Evolutionary conservation across 2,113 vertebrate genomes (phyloP).

Genomic region (Cavia aperea): DNA sequence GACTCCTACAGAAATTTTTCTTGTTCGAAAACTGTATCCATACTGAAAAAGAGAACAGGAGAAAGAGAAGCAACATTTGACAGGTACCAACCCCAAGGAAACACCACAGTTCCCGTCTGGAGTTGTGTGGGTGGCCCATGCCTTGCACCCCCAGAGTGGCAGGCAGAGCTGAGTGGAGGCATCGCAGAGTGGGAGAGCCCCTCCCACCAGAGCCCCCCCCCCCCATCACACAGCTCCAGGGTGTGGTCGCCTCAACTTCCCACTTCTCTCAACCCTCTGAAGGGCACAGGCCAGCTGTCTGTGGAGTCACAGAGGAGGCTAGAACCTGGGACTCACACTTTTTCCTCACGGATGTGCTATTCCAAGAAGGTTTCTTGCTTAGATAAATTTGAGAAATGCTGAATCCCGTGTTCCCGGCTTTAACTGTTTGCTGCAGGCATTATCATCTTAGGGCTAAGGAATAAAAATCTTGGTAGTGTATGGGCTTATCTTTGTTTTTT

Average conservation of each 20-base stretch:
- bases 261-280: not conserved
- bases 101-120: not conserved
- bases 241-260: not conserved
- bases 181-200: not conserved
- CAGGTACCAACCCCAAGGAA: not conserved
- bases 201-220: too few species aligned
- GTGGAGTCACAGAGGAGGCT: not conserved
- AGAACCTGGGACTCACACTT: not conserved
- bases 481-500: not conserved
- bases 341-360: not conserved
- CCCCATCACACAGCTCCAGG: not conserved
- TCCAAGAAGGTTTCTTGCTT: not conserved
- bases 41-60: not conserved
- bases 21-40: not conserved
- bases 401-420: not conserved
- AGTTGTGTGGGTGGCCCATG: not conserved
- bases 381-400: not conserved
- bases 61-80: not conserved
- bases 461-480: not conserved
- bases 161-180: not conserved
- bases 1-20: not conserved
- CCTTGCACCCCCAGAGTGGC: not conserved
- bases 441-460: not conserved
- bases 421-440: not conserved
- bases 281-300: not conserved